Evolutionary conservation across 2,113 vertebrate species (phyloP).

Genomic region (Sarotherodon lohbergeri): DNA sequence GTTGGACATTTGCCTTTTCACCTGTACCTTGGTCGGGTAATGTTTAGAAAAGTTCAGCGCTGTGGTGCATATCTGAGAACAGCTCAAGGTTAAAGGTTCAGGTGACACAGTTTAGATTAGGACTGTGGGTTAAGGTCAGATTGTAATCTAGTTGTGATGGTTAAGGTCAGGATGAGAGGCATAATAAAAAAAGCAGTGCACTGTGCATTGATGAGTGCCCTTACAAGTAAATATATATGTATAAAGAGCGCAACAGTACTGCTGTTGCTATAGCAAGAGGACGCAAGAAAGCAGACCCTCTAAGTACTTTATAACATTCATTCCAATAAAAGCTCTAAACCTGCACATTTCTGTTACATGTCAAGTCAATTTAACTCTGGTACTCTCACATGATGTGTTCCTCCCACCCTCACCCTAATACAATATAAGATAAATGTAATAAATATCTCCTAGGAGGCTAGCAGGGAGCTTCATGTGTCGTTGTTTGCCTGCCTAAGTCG

Average conservation of each 20-base stretch:
- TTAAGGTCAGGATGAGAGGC: not conserved
- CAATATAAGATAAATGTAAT: not conserved
- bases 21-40: rapidly evolving
- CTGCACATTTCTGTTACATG: not conserved
- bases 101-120: not conserved
- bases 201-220: not conserved
- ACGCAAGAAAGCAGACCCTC: not conserved
- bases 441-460: not conserved
- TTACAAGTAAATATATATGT: not conserved
- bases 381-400: not conserved
- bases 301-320: not conserved
- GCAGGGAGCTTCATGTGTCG: not conserved
- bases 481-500: not conserved
- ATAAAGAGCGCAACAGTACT: not conserved
- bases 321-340: not conserved
- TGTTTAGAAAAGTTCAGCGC: not conserved
- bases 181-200: not conserved
- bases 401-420: not conserved
- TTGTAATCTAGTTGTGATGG: not conserved
- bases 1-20: not conserved
- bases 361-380: not conserved
- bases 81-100: not conserved
- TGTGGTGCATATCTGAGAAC: not conserved
- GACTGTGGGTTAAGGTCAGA: not conserved
- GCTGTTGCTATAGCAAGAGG: not conserved